These are phyloP conservation scores for Melieria omissa DNA, from an alignment of 2,888 invertebrate species.

Conservation along the genomic window DNA sequence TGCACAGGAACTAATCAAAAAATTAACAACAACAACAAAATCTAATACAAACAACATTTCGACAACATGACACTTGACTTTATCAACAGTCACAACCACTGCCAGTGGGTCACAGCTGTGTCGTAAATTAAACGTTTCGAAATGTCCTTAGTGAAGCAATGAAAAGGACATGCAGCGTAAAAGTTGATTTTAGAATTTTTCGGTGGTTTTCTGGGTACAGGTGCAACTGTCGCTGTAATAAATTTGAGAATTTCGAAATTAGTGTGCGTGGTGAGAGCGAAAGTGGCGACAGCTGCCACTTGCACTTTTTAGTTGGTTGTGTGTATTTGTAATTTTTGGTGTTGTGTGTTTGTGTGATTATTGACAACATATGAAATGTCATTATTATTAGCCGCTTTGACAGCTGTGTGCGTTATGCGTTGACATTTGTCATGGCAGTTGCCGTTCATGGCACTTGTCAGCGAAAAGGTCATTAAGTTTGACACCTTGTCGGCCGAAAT, in stretches of 20 bases:
- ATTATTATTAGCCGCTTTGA: conserved; percentile 11
- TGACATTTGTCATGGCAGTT: conserved; percentile 3
- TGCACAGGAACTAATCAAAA: conserved; percentile 29
- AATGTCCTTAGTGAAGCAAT: neutral
- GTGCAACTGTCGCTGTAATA: too few relatives aligned
- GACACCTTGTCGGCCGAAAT: neutral
- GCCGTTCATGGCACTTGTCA: neutral
- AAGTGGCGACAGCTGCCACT: neutral
- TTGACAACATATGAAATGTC: conserved; percentile 35
- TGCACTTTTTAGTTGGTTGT: too few relatives aligned
- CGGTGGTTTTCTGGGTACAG: too few relatives aligned
- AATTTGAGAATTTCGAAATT: too few relatives aligned
- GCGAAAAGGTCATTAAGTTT: neutral
- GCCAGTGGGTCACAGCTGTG: conserved; percentile 7
- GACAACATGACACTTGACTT: conserved; percentile 22
- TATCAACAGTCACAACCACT: neutral
- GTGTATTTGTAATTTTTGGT: too few relatives aligned
- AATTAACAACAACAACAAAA: conserved; percentile 15
- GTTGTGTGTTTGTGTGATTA: conserved; percentile 21
- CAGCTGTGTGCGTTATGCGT: neutral
- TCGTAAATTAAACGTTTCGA: conserved; percentile 19
- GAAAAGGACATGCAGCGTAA: too few relatives aligned
- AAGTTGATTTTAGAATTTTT: too few relatives aligned
- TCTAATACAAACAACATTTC: too few relatives aligned
- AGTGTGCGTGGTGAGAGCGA: too few relatives aligned